A percentile compares a stretch with the other conserved stretches of the same genome.
Conservation (phyloP, 64 coral and sea anemone species). For the Cladopsammia gracilis region DNA sequence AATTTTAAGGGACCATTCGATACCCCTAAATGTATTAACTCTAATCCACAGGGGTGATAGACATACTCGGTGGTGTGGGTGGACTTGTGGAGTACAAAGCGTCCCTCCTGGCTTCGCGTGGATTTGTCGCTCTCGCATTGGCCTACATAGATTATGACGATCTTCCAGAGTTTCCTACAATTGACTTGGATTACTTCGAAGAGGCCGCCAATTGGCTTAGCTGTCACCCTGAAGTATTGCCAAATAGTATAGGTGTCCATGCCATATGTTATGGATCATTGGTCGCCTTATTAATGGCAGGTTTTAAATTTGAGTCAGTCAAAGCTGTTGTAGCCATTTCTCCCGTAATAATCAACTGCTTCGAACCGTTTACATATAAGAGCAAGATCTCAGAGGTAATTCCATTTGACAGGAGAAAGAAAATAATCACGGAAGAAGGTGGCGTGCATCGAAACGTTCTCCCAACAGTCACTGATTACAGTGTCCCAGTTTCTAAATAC, state of each 20-base stretch:
- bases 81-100: slow-evolving; percentile 51
- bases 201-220: slow-evolving; percentile 56
- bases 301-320: not conserved
- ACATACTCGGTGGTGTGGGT: slow-evolving; percentile 10
- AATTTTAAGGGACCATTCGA: no score
- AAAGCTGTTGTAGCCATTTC: slow-evolving; percentile 43
- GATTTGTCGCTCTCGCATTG: slow-evolving; percentile 55
- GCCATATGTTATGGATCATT: slow-evolving; percentile 10
- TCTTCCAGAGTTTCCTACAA: not conserved
- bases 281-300: slow-evolving; percentile 23
- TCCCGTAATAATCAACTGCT: not conserved
- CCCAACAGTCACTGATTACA: not conserved
- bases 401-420: not conserved
- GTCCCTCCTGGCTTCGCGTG: slow-evolving; percentile 53
- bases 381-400: not conserved
- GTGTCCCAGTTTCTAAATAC: slow-evolving; percentile 10
- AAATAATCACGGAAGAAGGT: not conserved
- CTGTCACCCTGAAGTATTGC: slow-evolving; percentile 34
- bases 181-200: slow-evolving; percentile 46
- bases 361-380: not conserved
- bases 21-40: no score
- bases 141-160: not conserved
- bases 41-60: slow-evolving; percentile 35
- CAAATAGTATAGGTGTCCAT: slow-evolving; percentile 41
- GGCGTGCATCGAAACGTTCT: not conserved